Percentiles rank a stretch among this genome's conserved stretches.
phyloP scores from a whole-genome alignment of 1,140 invertebrate species.

The Drosophila nannoptera region DNA sequence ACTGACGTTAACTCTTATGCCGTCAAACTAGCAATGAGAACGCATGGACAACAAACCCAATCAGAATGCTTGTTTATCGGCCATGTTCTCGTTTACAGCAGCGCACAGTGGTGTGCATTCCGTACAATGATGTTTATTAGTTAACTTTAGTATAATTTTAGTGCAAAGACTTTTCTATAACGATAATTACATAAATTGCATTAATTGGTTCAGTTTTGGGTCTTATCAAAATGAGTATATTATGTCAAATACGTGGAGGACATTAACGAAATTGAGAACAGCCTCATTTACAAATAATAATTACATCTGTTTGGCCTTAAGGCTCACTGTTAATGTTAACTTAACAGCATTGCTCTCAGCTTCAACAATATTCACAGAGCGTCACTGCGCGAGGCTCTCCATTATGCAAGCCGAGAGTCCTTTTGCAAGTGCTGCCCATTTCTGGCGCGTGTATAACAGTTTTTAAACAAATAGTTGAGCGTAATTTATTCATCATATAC shows the following conservation, averaged over 20 bases:
- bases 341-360: conserved; percentile 17
- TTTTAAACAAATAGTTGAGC: conserved; percentile 1
- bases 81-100: conserved; percentile 42
- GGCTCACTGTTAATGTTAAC: conserved; percentile 23
- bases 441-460: conserved; percentile 30
- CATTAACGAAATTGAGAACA: conserved; percentile 17
- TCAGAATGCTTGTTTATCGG: conserved; percentile 40
- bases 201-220: not conserved
- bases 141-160: not conserved
- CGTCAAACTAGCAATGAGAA: conserved; percentile 45
- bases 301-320: conserved; percentile 21
- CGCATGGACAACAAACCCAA: conserved; percentile 40
- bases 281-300: conserved; percentile 28
- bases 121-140: not conserved
- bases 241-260: not conserved
- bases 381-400: not conserved
- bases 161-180: not conserved
- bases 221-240: not conserved
- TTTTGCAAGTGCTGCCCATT: conserved; percentile 27
- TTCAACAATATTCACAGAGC: not conserved
- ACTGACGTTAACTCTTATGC: conserved; percentile 51
- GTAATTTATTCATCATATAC: too few relatives aligned
- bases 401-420: conserved; percentile 12
- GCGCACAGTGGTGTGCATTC: conserved; percentile 9
- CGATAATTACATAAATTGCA: too few relatives aligned